Conservation (phyloP, 1,140 invertebrate genomes). For the Plectrocnemia conspersa region DNA sequence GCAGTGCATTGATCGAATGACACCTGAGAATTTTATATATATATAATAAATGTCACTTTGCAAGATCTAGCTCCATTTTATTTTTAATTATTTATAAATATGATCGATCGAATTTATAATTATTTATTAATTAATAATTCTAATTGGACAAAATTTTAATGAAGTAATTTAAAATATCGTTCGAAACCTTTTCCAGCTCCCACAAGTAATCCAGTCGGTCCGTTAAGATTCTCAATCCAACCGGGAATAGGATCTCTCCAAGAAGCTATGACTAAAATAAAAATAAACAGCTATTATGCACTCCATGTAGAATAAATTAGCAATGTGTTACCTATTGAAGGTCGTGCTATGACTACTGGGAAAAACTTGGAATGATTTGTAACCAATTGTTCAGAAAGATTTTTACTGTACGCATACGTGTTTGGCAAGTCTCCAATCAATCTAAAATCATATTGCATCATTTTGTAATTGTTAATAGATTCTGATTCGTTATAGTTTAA, state of each 20-base stretch:
- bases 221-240: constrained; percentile 94
- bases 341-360: constrained; percentile 65
- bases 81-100: too few species aligned
- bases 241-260: constrained; percentile 70
- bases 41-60: too few species aligned
- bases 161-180: neutral
- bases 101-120: too few species aligned
- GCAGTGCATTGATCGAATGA: constrained; percentile 58
- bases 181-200: constrained; percentile 70
- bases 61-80: too few species aligned
- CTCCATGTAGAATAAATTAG: constrained; percentile 37
- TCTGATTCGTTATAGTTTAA: neutral
- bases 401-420: constrained; percentile 77
- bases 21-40: constrained; percentile 43
- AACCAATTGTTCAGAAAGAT: constrained; percentile 67
- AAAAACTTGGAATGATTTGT: constrained; percentile 55
- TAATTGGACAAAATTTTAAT: neutral
- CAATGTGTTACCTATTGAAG: constrained; percentile 67
- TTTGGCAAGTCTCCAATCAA: constrained; percentile 69
- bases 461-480: neutral
- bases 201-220: constrained; percentile 76
- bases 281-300: constrained; percentile 16
- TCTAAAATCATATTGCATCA: constrained; percentile 45
- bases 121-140: too few species aligned
- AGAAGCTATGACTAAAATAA: constrained; percentile 57